Evolutionary conservation across 2,888 invertebrate genomes (phyloP).

Genomic region (Oligia latruncula): DNA sequence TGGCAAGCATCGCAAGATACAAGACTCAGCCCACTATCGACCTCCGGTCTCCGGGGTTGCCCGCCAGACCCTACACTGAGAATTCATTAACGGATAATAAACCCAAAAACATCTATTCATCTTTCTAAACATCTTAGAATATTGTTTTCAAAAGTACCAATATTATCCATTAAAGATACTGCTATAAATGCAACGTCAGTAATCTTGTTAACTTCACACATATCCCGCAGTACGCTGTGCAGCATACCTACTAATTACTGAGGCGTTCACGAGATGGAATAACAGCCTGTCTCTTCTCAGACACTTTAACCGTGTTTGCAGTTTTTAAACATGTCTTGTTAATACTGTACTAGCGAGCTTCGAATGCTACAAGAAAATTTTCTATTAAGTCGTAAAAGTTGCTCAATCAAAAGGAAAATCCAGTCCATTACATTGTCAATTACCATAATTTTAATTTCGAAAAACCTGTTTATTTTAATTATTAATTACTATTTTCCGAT

Average conservation of each 20-base stretch:
- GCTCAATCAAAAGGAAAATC: constrained; percentile 13
- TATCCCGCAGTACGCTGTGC: neutral
- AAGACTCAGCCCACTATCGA: no score
- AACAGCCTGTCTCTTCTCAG: constrained; percentile 36
- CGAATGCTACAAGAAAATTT: neutral
- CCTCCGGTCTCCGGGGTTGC: no score
- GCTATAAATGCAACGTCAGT: constrained; percentile 33
- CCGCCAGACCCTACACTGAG: no score
- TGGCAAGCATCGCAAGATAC: no score
- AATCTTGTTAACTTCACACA: constrained; percentile 39
- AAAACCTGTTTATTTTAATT: neutral
- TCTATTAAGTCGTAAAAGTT: neutral
- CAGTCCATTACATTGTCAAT: neutral
- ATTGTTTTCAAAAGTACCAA: neutral
- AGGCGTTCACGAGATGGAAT: constrained; percentile 45
- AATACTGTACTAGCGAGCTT: neutral
- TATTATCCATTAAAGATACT: neutral
- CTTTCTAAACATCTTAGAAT: neutral
- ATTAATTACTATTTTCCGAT: constrained; percentile 17
- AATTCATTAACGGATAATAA: neutral
- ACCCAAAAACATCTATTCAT: neutral
- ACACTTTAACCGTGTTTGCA: constrained; percentile 47
- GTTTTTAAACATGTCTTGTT: constrained; percentile 37
- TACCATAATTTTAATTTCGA: neutral
- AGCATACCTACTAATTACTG: constrained; percentile 46